Conservation (phyloP, 2,888 invertebrate species). For the Notodonta ziczac region DNA sequence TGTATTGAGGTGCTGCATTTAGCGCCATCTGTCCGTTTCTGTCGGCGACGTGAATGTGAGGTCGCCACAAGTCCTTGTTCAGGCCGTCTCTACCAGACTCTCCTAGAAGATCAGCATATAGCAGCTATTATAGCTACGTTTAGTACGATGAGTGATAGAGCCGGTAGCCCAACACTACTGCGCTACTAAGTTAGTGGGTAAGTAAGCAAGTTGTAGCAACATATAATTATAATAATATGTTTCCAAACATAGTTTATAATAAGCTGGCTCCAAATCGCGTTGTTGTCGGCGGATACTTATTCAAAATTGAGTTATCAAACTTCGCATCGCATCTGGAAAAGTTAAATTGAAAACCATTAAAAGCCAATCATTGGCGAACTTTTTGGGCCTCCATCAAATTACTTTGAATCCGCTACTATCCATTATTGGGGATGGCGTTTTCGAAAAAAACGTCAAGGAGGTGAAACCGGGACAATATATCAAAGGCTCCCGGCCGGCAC, state of each 20-base stretch:
- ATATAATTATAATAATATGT: background rate
- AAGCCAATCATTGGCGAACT: constrained; percentile 63
- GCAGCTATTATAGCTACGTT: no score
- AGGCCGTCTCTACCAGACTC: no score
- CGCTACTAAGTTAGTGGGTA: no score
- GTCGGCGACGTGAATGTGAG: no score
- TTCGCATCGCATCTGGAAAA: constrained; percentile 62
- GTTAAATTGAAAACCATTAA: constrained; percentile 76
- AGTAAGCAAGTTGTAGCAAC: no score
- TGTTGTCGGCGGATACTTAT: constrained; percentile 39
- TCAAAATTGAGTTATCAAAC: constrained; percentile 66
- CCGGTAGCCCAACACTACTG: no score
- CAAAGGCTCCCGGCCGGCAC: constrained; percentile 59
- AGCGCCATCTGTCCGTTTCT: no score
- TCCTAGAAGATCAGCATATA: no score
- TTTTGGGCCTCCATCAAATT: constrained; percentile 58
- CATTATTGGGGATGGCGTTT: constrained; percentile 65
- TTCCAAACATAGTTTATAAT: constrained; percentile 11
- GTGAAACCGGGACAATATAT: constrained; percentile 68
- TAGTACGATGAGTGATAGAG: no score
- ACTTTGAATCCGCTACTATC: constrained; percentile 63
- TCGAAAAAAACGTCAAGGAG: constrained; percentile 71
- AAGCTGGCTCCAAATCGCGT: constrained; percentile 22
- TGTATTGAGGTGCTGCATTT: no score
- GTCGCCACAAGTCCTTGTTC: no score